These are phyloP conservation scores for Phthorimaea operculella DNA, from an alignment of 1,140 invertebrate genomes.

Conservation along the genomic window DNA sequence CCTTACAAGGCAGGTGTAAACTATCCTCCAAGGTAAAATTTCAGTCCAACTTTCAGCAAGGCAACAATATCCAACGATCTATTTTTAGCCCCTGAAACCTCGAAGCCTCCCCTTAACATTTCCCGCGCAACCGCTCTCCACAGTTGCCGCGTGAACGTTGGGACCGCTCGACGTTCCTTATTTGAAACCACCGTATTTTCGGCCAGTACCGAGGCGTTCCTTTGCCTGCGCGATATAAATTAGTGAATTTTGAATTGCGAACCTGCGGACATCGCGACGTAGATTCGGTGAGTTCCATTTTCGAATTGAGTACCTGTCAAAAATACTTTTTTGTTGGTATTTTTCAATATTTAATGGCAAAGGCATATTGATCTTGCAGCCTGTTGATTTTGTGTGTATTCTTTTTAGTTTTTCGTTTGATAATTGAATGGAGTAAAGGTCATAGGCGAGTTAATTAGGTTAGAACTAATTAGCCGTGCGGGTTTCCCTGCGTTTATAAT, in stretches of 20 bases:
- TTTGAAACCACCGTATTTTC: background rate
- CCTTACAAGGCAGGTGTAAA: too few relatives aligned
- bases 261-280: background rate
- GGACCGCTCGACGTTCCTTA: slow-evolving; percentile 6
- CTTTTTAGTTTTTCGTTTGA: background rate
- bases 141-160: slow-evolving; percentile 7
- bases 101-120: background rate
- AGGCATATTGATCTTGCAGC: background rate
- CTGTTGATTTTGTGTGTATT: background rate
- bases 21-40: too few relatives aligned
- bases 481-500: slow-evolving; percentile 23
- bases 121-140: slow-evolving; percentile 13
- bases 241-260: slow-evolving; percentile 18
- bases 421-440: slow-evolving; percentile 13
- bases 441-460: slow-evolving; percentile 24
- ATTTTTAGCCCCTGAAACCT: too few relatives aligned
- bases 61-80: too few relatives aligned
- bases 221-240: background rate
- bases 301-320: background rate
- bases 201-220: background rate
- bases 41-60: too few relatives aligned
- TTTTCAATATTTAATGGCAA: background rate
- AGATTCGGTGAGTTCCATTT: slow-evolving; percentile 16
- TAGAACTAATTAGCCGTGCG: slow-evolving; percentile 27
- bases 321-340: background rate